phyloP scores from a whole-genome alignment of 23 tunicate species.

The Styela clava region DNA sequence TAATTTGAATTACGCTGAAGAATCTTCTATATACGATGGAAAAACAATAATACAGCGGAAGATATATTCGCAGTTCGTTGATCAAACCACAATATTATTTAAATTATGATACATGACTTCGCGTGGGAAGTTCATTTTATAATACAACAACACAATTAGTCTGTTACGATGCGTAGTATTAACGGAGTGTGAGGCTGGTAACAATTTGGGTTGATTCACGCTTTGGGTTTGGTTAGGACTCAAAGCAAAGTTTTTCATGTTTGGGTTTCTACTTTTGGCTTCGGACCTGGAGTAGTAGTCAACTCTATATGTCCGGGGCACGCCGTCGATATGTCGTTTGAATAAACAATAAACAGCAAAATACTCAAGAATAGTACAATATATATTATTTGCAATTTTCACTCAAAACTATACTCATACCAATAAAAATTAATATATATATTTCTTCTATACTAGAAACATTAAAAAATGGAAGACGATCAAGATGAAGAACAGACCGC shows the following conservation, averaged over 20 bases:
- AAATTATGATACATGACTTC: not conserved
- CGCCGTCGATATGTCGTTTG: too few relatives aligned
- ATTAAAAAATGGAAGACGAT: not conserved
- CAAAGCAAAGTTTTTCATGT: too few relatives aligned
- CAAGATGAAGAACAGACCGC: conserved; percentile 94
- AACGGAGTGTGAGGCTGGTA: too few relatives aligned
- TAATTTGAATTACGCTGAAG: not conserved
- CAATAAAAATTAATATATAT: too few relatives aligned
- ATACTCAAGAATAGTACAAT: not conserved
- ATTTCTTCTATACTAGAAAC: not conserved
- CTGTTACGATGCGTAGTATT: too few relatives aligned
- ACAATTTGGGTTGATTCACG: too few relatives aligned
- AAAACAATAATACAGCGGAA: not conserved
- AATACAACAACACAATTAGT: too few relatives aligned
- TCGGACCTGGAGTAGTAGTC: not conserved
- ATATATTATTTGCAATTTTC: not conserved
- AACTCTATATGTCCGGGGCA: too few relatives aligned
- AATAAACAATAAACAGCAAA: not conserved
- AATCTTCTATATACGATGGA: too few relatives aligned
- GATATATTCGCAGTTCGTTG: not conserved
- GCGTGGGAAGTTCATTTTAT: too few relatives aligned
- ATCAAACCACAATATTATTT: not conserved
- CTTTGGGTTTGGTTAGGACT: too few relatives aligned
- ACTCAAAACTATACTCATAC: not conserved
- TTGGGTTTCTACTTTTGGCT: too few relatives aligned